Conservation (phyloP, 2,797 vertebrate species). For the Streptopelia turtur region DNA sequence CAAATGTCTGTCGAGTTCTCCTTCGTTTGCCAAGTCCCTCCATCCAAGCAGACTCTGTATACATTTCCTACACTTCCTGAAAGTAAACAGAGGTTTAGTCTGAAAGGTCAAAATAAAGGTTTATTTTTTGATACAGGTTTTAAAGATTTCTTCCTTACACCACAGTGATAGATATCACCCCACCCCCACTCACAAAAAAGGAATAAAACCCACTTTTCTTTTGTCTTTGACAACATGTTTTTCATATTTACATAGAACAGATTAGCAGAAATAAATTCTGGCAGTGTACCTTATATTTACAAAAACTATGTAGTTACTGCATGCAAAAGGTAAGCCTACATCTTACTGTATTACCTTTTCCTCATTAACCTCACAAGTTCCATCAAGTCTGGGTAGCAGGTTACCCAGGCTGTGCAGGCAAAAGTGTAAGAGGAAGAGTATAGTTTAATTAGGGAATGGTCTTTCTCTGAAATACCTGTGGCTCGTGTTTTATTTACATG, state of each 20-base stretch:
- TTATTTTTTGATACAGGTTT: neutral
- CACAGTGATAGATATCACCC: neutral
- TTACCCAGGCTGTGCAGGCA: neutral
- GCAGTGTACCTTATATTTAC: neutral
- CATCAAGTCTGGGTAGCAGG: neutral
- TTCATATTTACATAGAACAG: neutral
- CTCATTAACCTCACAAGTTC: neutral
- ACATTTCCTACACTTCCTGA: constrained; percentile 83
- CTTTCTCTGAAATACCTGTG: neutral
- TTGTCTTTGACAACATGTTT: neutral
- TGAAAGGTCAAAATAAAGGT: constrained; percentile 68
- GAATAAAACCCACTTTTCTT: accelerated
- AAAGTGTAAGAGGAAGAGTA: neutral
- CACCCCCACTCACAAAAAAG: neutral
- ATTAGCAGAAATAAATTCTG: neutral
- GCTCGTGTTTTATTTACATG: neutral
- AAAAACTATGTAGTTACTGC: neutral
- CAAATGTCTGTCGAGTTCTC: constrained; percentile 87
- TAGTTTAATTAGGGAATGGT: neutral
- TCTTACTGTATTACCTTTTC: neutral
- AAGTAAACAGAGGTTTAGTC: constrained; percentile 74
- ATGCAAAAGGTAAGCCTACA: neutral
- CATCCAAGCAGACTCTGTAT: constrained; percentile 85
- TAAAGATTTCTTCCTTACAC: neutral
- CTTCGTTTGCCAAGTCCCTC: constrained; percentile 85